Conservation (phyloP, 2,113 vertebrate species). For the Gadus chalcogrammus region DNA sequence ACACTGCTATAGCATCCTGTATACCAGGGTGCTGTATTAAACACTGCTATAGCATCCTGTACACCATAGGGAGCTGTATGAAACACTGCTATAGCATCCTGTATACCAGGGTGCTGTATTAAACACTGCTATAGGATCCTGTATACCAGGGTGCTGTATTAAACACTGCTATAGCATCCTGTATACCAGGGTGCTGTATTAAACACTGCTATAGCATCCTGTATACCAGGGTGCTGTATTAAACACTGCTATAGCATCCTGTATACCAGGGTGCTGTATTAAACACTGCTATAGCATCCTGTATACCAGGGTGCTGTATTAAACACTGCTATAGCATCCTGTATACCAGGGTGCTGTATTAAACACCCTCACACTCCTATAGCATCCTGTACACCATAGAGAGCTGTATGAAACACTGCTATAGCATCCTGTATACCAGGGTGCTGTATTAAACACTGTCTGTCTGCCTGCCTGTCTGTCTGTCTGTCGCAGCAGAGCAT, state of each 20-base stretch:
- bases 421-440: no score
- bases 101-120: constrained; percentile 22
- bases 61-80: constrained; percentile 12
- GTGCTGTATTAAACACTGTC: neutral
- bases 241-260: constrained; percentile 47
- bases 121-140: constrained; percentile 34
- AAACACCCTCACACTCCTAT: no score
- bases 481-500: constrained; percentile 65
- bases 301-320: no score
- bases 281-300: no score
- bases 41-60: constrained; percentile 50
- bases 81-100: constrained; percentile 47
- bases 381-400: no score
- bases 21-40: neutral
- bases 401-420: no score
- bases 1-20: neutral
- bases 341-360: no score
- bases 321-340: no score
- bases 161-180: constrained; percentile 35
- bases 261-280: constrained; percentile 21
- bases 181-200: constrained; percentile 22
- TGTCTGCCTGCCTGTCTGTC: constrained; percentile 6
- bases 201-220: constrained; percentile 47
- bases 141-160: constrained; percentile 22
- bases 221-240: constrained; percentile 22